Evolutionary conservation across 1,140 invertebrate species (phyloP), one percentile per base, ranked within the genome.

Genomic region (Phocides pigmalion): DNA sequence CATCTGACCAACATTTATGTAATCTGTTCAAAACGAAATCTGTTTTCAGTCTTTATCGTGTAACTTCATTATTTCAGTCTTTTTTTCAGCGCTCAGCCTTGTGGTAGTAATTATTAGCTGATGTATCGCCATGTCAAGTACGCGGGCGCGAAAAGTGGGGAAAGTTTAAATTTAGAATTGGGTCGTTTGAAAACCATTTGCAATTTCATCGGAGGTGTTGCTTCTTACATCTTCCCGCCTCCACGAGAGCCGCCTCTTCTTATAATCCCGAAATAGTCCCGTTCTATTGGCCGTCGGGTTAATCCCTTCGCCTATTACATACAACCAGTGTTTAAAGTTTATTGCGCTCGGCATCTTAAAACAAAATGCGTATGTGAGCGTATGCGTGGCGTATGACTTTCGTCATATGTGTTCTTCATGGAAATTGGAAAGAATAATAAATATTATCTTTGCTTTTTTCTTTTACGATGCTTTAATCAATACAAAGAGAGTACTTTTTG

Each of bases 261-360:
- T 69, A 66, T 76, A 68, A 76, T 82, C 77, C 84, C 74, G 68
- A 76, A 84, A 80, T 79, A 78, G 74, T 81, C 76, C 72, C 74
- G 28, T 71, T 68, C 75, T 74, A 89, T 89, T 89, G 87, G 87
- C 75, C 71, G 83, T 68, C 42, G 39, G 58, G 63, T 61, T 76
- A 76, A 80, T 76, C 78, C 71, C 63, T 72, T 87, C 77, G 68
- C 80, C 83, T 87, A 83, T 84, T 79, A 81, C 66, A 72, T 72
- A 64, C 64, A 41, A 22, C 16, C 20, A 59, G 35, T 59, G 53
- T 72, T 68, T 66, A 56, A 62, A 77, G 53, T 66, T 72, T 63
- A 66, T 44, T 63, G 37, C 20, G 42, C 35, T 58, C 37, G 17
- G 32, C 11, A 59, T 41, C 22, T 56, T 56, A 25, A 16, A 44